A percentile compares a stretch with the other conserved stretches of the same genome.
These are phyloP conservation scores for Alethe diademata DNA, from an alignment of 2,113 vertebrate species.

Conservation along the genomic window DNA sequence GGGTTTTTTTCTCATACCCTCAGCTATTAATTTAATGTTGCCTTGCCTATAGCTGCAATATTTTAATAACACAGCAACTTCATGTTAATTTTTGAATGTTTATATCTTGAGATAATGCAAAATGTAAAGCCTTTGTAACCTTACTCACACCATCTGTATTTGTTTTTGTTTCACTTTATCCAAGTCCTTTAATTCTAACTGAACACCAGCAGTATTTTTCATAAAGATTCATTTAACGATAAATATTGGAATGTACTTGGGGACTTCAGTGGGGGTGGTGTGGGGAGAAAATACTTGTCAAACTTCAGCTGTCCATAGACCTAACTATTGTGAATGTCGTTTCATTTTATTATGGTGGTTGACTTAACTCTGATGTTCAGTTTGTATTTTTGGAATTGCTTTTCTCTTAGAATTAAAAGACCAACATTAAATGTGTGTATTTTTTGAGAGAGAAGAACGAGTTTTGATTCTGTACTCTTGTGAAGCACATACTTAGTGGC, in stretches of 20 bases:
- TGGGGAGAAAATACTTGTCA: constrained; percentile 52
- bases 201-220: constrained; percentile 84
- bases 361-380: constrained; percentile 80
- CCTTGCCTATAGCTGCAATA: constrained; percentile 82
- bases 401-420: constrained; percentile 81
- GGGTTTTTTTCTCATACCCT: constrained; percentile 46
- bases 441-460: constrained; percentile 76
- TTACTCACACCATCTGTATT: constrained; percentile 67
- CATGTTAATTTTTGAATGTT: constrained; percentile 81
- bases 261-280: not conserved
- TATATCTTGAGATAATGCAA: constrained; percentile 79
- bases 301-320: constrained; percentile 69
- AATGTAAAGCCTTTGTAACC: constrained; percentile 77
- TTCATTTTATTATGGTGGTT: constrained; percentile 77
- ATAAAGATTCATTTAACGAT: constrained; percentile 54
- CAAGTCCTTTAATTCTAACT: constrained; percentile 78
- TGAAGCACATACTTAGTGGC: constrained; percentile 51
- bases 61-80: constrained; percentile 78
- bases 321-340: constrained; percentile 77
- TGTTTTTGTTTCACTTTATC: constrained; percentile 69
- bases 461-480: constrained; percentile 74
- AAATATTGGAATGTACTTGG: constrained; percentile 64
- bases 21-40: constrained; percentile 83
- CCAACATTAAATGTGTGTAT: constrained; percentile 83
- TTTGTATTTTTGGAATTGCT: constrained; percentile 83